Base-by-base conservation (phyloP, 2,888 invertebrate species). In the Drosophila lutescens region DNA sequence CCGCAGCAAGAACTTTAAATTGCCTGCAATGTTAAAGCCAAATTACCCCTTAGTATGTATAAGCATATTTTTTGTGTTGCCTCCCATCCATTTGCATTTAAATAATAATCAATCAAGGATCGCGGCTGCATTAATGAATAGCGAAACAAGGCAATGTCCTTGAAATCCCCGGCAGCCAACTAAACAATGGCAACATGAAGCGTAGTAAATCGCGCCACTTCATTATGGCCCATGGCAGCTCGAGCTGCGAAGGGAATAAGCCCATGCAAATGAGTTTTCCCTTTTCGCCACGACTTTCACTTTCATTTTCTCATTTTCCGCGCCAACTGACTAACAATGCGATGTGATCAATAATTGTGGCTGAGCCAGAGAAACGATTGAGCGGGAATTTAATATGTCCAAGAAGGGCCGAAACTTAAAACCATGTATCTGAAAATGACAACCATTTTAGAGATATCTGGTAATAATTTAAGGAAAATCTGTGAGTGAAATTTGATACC, bases 201-300 rank as follows among this genome's bases (percentile, higher is more conserved):
- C 47, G 53, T 50, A 61, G 55, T 47, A 74, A 68, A 68, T 68
- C 75, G 75, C 68, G 74, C 74, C 74, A 74, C 69, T 74, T 68
- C 69, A 62, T 74, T 61, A 71, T 46, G 54, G 55, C 41, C 26
- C 41, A 44, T 58, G 69, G 43, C 54, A 60, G 57, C 51, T 47
- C 40, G 32, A 56, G 41, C 66, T 56, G 51, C 60, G 50, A 49
- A 36, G 68, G 51, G 51, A 60, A 57, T 53, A 74, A 62, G 44
- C 70, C 55, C 36, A 46, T 50, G 51, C 41, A 66, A 73, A 73
- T 74, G 50, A 66, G 67, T 71, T 72, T 54, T 73, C 53, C 38
- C 53, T 72, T 54, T 70, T 46, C 50, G 1, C 8, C 34, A 30
- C 66, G 40, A 66, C 74, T 59, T 43, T 73, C 58, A 23, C 62